Evolutionary conservation across 1,140 invertebrate species (phyloP), one percentile per base, ranked within the genome.

Genomic region (Lordiphosa mommai): DNA sequence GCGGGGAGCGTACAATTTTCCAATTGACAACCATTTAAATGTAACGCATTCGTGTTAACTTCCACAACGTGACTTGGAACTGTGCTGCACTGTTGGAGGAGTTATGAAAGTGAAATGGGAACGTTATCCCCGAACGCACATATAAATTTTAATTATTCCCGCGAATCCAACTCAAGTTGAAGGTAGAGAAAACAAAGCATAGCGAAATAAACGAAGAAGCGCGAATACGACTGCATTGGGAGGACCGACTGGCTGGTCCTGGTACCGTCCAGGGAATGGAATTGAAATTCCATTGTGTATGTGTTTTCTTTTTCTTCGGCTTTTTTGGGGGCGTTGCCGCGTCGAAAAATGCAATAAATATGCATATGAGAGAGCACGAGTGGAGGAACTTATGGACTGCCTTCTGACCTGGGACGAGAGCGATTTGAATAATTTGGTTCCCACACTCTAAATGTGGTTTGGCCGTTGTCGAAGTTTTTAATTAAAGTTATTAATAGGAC

Each of bases 301-400:
- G 49, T 50, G 17, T 43, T 43, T 43, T 27, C 38, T 16, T 41
- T 41, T 23, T 6, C 23, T 41, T 38, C 7, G 36, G 13, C 8
- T 49, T 47, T 53, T 87, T 82, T 82, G 86, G 80, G 86, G 86
- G 86, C 86, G 86, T 87, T 86, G 64, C 86, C 80, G 80, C 59
- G 72, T 79, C 86, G 76, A 87, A 87, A 80, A 87, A 87, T 87
- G 86, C 86, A 87, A 87, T 87, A 87, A 87, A 87, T 87, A 87
- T 87, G 86, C 86, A 87, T 87, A 87, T 86, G 85, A 87, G 74
- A 74, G 71, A 66, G 64, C 50, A 57, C 57, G 33, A 60, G 57
- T 40, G 43, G 70, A 61, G 50, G 50, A 65, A 58, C 50, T 68
- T 85, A 68, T 65, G 66, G 61, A 43, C 40, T 43, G 40, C 40